phyloP scores from a whole-genome alignment of 2,113 vertebrate genomes.

The Atractosteus spatula region DNA sequence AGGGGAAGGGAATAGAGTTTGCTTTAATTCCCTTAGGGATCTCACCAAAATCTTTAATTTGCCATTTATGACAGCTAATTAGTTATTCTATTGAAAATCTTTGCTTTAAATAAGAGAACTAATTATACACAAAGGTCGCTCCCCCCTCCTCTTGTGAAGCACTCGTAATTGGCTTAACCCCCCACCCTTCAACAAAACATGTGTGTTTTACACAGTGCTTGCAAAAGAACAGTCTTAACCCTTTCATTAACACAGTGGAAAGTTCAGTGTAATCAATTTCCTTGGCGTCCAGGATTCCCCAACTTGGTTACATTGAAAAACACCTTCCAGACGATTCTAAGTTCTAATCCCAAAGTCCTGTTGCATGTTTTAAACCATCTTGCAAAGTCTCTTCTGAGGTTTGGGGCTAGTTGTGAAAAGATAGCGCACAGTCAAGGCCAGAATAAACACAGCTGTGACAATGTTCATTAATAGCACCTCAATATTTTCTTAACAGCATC shows the following conservation, averaged over 20 bases:
- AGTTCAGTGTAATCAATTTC: too few species aligned
- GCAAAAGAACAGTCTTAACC: slow-evolving; percentile 67
- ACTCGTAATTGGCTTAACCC: slow-evolving; percentile 76
- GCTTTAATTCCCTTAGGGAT: slow-evolving; percentile 69
- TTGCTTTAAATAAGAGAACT: slow-evolving; percentile 92
- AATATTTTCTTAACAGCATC: too few species aligned
- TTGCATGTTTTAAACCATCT: too few species aligned
- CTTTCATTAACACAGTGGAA: slow-evolving; percentile 31
- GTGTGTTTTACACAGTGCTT: slow-evolving; percentile 73
- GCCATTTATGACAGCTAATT: slow-evolving; percentile 92
- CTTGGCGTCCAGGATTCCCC: too few species aligned
- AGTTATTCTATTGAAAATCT: slow-evolving; percentile 88
- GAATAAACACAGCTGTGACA: too few species aligned
- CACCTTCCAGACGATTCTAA: too few species aligned
- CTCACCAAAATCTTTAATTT: slow-evolving; percentile 84
- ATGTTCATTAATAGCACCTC: too few species aligned
- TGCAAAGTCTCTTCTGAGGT: too few species aligned
- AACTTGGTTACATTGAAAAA: too few species aligned
- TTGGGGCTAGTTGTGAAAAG: too few species aligned
- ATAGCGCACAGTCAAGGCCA: too few species aligned
- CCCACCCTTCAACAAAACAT: slow-evolving; percentile 58
- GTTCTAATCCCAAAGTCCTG: too few species aligned
- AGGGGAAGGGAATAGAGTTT: slow-evolving; percentile 56
- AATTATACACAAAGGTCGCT: slow-evolving; percentile 88
- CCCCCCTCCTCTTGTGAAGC: slow-evolving; percentile 73